Percentiles rank a stretch among this genome's conserved stretches.
Conservation (phyloP, 2,888 invertebrate species). For the Phyllotreta cruciferae region DNA sequence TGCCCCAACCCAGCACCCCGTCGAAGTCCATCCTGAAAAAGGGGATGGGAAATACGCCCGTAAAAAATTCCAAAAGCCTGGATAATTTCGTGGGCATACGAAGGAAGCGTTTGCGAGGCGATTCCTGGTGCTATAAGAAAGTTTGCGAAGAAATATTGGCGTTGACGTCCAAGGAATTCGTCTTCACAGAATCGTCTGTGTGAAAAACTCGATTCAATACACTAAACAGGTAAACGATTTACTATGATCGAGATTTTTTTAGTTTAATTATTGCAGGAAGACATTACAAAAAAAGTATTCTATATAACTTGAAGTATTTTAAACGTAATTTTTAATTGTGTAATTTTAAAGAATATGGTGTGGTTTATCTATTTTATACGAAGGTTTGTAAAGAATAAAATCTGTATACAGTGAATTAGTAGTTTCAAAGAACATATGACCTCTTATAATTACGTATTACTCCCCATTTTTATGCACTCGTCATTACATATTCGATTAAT, state of each 20-base stretch:
- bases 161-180: conserved; percentile 59
- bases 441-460: too few species aligned
- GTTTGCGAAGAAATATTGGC: conserved; percentile 76
- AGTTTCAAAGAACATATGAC: too few species aligned
- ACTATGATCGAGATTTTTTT: neutral
- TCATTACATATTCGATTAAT: conserved; percentile 24
- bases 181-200: conserved; percentile 50
- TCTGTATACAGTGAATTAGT: too few species aligned
- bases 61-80: conserved; percentile 19
- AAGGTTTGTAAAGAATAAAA: too few species aligned
- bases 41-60: conserved; percentile 36
- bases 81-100: conserved; percentile 67
- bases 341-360: too few species aligned
- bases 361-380: too few species aligned
- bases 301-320: neutral
- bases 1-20: conserved; percentile 42
- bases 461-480: conserved; percentile 9
- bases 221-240: neutral
- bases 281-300: neutral
- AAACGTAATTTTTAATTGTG: too few species aligned
- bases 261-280: neutral
- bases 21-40: conserved; percentile 51
- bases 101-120: conserved; percentile 77
- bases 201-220: conserved; percentile 31
- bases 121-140: conserved; percentile 81